Evolutionary conservation across 2,888 invertebrate species (phyloP).

Genomic region (Adineta ricciae): DNA sequence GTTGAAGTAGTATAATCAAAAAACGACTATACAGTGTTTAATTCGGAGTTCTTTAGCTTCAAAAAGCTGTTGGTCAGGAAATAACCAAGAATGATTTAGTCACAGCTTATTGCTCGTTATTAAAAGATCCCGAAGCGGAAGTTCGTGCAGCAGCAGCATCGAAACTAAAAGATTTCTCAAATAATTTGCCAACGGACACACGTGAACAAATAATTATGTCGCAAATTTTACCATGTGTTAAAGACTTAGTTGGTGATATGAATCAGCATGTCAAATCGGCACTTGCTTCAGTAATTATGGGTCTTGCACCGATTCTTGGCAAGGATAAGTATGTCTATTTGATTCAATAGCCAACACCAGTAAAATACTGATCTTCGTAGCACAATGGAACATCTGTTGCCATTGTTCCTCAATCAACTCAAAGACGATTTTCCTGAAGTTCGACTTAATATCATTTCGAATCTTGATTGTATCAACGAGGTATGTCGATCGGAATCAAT

Average conservation of each 20-base stretch:
- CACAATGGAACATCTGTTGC: conserved; percentile 88
- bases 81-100: conserved; percentile 87
- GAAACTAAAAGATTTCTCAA: conserved; percentile 85
- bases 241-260: conserved; percentile 88
- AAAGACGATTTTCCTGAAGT: conserved; percentile 94
- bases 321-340: conserved; percentile 56
- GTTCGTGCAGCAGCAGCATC: conserved; percentile 92
- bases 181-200: conserved; percentile 68
- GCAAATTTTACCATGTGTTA: conserved; percentile 87
- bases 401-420: conserved; percentile 84
- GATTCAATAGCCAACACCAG: background rate
- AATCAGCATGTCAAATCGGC: conserved; percentile 99
- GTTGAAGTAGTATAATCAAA: conserved; percentile 48
- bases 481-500: conserved; percentile 51
- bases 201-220: conserved; percentile 90
- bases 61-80: conserved; percentile 89
- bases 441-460: conserved; percentile 93
- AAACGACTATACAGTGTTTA: too few species aligned
- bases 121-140: conserved; percentile 96
- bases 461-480: conserved; percentile 94
- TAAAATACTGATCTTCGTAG: conserved; percentile 29
- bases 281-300: conserved; percentile 96
- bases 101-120: conserved; percentile 71
- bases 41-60: conserved; percentile 54
- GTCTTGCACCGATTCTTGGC: conserved; percentile 90